Percentiles rank a stretch among this genome's conserved stretches.
These are phyloP conservation scores for Smittia aterrima DNA, from an alignment of 2,888 invertebrate species.

Conservation along the genomic window DNA sequence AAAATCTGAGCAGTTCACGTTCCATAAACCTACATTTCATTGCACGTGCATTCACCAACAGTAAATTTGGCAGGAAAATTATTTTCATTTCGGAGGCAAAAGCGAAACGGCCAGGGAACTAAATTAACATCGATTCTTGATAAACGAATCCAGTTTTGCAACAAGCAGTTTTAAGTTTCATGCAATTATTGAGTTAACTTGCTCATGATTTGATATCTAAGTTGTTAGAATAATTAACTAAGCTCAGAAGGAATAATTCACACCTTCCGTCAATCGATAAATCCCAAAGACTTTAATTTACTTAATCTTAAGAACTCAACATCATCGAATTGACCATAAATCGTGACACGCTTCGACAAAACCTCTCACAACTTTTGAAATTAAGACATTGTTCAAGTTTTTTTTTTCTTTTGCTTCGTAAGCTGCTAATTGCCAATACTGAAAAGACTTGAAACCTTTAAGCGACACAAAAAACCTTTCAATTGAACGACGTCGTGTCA, in stretches of 20 bases:
- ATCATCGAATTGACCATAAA: background rate
- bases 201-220: background rate
- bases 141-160: background rate
- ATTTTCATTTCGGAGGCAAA: background rate
- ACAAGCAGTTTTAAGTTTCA: background rate
- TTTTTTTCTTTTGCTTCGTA: background rate
- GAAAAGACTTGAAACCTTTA: background rate
- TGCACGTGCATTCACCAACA: background rate
- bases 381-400: background rate
- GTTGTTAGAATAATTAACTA: too few relatives aligned
- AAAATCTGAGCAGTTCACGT: background rate
- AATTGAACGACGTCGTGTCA: conserved; percentile 16
- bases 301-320: background rate
- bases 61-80: too few relatives aligned
- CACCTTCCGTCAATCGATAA: background rate
- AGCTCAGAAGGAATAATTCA: too few relatives aligned
- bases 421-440: conserved; percentile 17
- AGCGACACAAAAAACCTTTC: background rate
- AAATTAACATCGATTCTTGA: too few relatives aligned
- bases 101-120: background rate
- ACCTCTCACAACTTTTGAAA: too few relatives aligned
- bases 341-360: too few relatives aligned
- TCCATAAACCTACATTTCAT: background rate
- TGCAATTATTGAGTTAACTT: background rate
- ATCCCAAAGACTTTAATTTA: background rate